Percentiles rank a stretch among this genome's conserved stretches.
Evolutionary conservation across 2,113 vertebrate species (phyloP).

Genomic region (Phaetusa simplex): DNA sequence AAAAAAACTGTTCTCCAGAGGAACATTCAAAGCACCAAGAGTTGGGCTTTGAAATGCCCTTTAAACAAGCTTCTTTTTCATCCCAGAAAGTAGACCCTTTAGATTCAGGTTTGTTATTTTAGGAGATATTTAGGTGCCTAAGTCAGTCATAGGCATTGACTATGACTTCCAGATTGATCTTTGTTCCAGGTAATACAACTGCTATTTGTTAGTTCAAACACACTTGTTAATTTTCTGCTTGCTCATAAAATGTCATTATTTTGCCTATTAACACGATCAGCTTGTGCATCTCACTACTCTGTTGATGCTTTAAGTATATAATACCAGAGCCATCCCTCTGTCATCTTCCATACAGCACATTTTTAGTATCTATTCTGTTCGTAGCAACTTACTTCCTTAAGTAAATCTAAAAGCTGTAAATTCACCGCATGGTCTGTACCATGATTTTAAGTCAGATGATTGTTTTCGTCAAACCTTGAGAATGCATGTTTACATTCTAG

Average conservation of each 20-base stretch:
- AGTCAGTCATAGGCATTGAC: not conserved
- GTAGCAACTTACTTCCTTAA: not conserved
- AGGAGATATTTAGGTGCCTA: not conserved
- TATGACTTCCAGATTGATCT: not conserved
- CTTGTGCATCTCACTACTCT: not conserved
- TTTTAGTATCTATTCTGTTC: not conserved
- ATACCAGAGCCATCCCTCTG: not conserved
- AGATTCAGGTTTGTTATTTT: not conserved
- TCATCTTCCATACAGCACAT: not conserved
- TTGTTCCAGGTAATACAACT: not conserved
- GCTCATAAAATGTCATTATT: not conserved
- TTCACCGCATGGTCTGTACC: not conserved
- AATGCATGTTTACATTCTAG: not conserved
- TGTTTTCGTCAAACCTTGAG: not conserved
- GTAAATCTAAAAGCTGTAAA: not conserved
- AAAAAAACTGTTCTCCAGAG: not conserved
- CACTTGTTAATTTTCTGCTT: not conserved
- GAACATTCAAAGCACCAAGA: not conserved
- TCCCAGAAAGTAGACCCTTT: not conserved
- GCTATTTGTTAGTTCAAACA: not conserved
- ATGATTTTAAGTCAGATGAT: not conserved
- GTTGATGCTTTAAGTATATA: not conserved
- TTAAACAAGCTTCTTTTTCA: not conserved
- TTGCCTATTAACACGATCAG: not conserved
- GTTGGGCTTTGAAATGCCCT: not conserved